A percentile compares a stretch with the other conserved stretches of the same genome.
Evolutionary conservation across 2,797 vertebrate species (phyloP).

Genomic region (Echiichthys vipera): DNA sequence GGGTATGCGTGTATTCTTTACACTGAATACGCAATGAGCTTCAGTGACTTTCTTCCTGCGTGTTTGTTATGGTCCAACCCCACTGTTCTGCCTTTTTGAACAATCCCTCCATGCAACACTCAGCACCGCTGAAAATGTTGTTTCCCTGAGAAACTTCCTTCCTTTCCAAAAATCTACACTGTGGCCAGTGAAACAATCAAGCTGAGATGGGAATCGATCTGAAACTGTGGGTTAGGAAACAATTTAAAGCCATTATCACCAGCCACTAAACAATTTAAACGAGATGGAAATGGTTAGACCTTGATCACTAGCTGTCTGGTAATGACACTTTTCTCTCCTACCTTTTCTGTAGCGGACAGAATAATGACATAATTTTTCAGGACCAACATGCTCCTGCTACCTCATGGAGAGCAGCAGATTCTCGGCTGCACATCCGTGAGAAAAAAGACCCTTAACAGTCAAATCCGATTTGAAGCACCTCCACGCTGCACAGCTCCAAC

Average conservation of each 20-base stretch:
- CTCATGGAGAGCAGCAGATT: conserved; percentile 11
- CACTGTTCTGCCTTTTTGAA: conserved; percentile 42
- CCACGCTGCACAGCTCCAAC: conserved; percentile 20
- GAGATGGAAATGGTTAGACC: conserved; percentile 62
- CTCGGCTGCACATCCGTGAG: background rate
- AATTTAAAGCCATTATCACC: conserved; percentile 44
- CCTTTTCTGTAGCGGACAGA: conserved; percentile 53
- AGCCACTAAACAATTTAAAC: conserved; percentile 59
- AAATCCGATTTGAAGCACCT: conserved; percentile 52
- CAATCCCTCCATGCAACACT: conserved; percentile 43
- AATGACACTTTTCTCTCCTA: conserved; percentile 66
- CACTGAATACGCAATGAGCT: conserved; percentile 47
- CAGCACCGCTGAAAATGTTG: conserved; percentile 29
- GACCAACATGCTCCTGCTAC: conserved; percentile 28
- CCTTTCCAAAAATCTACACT: conserved; percentile 46
- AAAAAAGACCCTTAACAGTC: conserved; percentile 45
- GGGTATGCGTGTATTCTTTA: conserved; percentile 48
- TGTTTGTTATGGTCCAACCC: conserved; percentile 42
- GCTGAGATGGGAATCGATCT: conserved; percentile 64
- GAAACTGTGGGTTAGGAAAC: conserved; percentile 31
- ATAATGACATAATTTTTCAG: conserved; percentile 67
- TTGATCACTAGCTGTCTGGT: conserved; percentile 66
- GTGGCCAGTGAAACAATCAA: conserved; percentile 38
- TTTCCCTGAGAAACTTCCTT: conserved; percentile 39
- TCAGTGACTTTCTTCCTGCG: conserved; percentile 36